Evolutionary conservation across 2,797 vertebrate species (phyloP).

Genomic region (Myotis vivesi): DNA sequence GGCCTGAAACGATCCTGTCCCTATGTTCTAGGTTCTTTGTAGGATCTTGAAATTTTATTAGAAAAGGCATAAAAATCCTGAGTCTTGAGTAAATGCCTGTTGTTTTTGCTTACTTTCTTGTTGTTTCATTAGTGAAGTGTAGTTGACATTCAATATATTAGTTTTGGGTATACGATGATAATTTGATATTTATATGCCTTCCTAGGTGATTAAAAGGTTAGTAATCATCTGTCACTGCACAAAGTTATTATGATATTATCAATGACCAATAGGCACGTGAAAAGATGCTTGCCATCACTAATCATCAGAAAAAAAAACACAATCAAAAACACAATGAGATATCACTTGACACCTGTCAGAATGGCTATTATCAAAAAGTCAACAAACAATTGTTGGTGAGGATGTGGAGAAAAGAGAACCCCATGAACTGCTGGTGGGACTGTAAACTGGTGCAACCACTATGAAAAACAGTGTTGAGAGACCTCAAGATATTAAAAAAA

Average conservation of each 20-base stretch:
- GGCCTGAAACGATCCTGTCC: neutral
- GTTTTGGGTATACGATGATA: neutral
- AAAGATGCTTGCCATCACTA: neutral
- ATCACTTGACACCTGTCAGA: neutral
- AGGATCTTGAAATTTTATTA: neutral
- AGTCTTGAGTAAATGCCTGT: neutral
- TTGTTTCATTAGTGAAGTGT: neutral
- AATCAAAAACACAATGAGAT: neutral
- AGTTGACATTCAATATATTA: neutral
- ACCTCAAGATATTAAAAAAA: neutral
- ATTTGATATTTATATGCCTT: neutral
- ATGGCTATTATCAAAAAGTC: neutral
- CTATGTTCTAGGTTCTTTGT: neutral
- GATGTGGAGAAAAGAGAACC: neutral
- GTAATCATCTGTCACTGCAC: neutral
- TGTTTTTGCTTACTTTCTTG: neutral
- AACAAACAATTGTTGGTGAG: neutral
- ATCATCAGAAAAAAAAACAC: neutral
- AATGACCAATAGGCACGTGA: neutral
- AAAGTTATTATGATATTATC: neutral
- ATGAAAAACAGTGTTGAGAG: neutral
- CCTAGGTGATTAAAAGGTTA: neutral
- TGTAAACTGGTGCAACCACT: neutral
- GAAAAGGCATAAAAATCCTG: neutral
- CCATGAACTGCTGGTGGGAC: neutral